These are phyloP conservation scores for Bufotes viridis DNA, from an alignment of 2,797 vertebrate genomes.

Conservation along the genomic window DNA sequence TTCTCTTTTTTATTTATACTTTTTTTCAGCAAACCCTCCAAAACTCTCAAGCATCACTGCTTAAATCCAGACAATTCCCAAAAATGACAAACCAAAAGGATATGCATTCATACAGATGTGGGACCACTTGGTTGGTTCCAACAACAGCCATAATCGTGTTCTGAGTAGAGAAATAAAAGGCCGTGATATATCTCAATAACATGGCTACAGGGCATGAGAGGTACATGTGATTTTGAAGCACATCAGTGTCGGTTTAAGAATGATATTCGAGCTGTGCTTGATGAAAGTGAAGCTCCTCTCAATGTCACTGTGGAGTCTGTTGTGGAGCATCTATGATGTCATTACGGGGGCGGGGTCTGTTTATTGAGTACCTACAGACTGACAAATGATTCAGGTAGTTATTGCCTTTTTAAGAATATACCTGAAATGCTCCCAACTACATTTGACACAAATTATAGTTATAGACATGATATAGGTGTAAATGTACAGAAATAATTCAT, in stretches of 20 bases:
- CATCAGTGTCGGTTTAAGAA: background rate
- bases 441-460: background rate
- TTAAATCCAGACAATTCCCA: slow-evolving; percentile 38
- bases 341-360: background rate
- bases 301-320: background rate
- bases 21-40: slow-evolving; percentile 29
- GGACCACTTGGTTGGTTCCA: slow-evolving; percentile 1
- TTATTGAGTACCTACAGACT: slow-evolving; percentile 7
- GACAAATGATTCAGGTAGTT: background rate
- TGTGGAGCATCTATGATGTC: background rate
- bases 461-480: background rate
- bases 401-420: background rate
- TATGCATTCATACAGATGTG: slow-evolving; percentile 28
- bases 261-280: background rate
- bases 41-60: slow-evolving; percentile 29
- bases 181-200: background rate
- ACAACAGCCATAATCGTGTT: background rate
- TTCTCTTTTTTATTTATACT: slow-evolving; percentile 34
- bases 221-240: background rate
- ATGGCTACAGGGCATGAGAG: background rate
- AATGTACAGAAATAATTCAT: background rate
- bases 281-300: background rate
- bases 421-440: background rate
- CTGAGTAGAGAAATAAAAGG: slow-evolving; percentile 13
- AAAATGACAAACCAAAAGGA: slow-evolving; percentile 41